Evolutionary conservation across 2,888 invertebrate genomes (phyloP).

Genomic region (Cheilosia pagana): DNA sequence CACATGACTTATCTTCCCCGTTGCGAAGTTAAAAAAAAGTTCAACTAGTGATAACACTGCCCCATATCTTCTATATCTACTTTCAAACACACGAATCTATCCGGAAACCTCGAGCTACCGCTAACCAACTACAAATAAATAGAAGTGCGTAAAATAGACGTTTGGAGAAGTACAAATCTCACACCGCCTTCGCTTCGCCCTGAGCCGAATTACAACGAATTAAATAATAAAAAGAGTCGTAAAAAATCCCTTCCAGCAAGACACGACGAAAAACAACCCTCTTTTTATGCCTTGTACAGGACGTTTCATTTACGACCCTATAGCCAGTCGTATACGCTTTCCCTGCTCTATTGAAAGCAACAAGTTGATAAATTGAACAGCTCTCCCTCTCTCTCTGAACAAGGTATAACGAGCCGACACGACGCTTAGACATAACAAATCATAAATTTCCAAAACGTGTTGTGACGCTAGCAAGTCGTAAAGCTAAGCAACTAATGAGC

Average conservation of each 20-base stretch:
- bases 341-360: constrained; percentile 52
- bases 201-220: constrained; percentile 37
- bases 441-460: constrained; percentile 18
- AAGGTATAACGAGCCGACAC: constrained; percentile 31
- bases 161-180: not conserved
- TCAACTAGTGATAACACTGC: too few species aligned
- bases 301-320: constrained; percentile 45
- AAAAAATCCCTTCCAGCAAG: constrained; percentile 47
- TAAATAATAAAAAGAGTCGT: constrained; percentile 54
- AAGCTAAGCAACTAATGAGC: constrained; percentile 2
- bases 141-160: too few species aligned
- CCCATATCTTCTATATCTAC: too few species aligned
- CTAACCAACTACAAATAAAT: too few species aligned
- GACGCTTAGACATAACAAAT: constrained; percentile 34
- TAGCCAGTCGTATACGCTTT: constrained; percentile 53
- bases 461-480: constrained; percentile 7
- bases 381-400: not conserved
- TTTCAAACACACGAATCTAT: too few species aligned
- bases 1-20: too few species aligned
- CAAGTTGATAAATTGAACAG: constrained; percentile 49
- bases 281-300: constrained; percentile 4
- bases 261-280: constrained; percentile 35
- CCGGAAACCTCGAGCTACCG: too few species aligned
- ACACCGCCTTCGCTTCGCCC: not conserved
- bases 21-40: too few species aligned